phyloP scores from a whole-genome alignment of 2,888 invertebrate genomes.

The Masnerella sp. region DNA sequence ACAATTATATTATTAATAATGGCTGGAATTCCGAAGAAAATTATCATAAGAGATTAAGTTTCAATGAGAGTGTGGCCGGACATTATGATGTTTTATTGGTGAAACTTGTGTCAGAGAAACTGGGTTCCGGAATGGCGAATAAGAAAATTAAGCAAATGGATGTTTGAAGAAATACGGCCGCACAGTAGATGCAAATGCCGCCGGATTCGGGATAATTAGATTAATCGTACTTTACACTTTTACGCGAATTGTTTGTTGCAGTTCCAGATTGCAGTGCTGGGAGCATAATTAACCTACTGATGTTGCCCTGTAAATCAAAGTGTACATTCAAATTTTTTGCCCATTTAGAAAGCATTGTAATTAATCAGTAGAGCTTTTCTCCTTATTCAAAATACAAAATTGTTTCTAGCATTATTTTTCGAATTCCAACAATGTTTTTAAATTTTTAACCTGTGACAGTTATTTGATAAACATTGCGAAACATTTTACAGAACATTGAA shows the following conservation, averaged over 20 bases:
- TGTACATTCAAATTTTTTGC: not conserved
- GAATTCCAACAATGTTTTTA: too few species aligned
- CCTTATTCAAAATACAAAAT: too few species aligned
- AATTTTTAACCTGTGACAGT: too few species aligned
- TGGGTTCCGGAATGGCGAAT: slow-evolving; percentile 9
- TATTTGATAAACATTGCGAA: not conserved
- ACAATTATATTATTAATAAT: too few species aligned
- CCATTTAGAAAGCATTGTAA: too few species aligned
- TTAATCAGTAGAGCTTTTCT: too few species aligned
- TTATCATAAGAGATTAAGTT: slow-evolving; percentile 19
- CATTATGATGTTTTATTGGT: slow-evolving; percentile 12
- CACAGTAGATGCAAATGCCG: slow-evolving; percentile 24
- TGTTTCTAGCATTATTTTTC: too few species aligned
- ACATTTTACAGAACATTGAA: slow-evolving; percentile 2
- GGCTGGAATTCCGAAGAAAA: slow-evolving; percentile 11
- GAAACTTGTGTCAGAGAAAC: slow-evolving; percentile 30
- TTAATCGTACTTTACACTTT: slow-evolving; percentile 26
- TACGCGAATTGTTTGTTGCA: slow-evolving; percentile 21
- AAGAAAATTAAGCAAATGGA: slow-evolving; percentile 36
- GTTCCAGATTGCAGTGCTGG: too few species aligned
- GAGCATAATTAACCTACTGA: slow-evolving; percentile 8
- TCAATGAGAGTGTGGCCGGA: slow-evolving; percentile 1
- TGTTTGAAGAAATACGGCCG: slow-evolving; percentile 22
- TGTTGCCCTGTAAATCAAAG: not conserved
- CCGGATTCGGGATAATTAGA: slow-evolving; percentile 16